These are phyloP conservation scores for Mixornis gularis DNA, from an alignment of 2,113 vertebrate genomes.

Conservation along the genomic window DNA sequence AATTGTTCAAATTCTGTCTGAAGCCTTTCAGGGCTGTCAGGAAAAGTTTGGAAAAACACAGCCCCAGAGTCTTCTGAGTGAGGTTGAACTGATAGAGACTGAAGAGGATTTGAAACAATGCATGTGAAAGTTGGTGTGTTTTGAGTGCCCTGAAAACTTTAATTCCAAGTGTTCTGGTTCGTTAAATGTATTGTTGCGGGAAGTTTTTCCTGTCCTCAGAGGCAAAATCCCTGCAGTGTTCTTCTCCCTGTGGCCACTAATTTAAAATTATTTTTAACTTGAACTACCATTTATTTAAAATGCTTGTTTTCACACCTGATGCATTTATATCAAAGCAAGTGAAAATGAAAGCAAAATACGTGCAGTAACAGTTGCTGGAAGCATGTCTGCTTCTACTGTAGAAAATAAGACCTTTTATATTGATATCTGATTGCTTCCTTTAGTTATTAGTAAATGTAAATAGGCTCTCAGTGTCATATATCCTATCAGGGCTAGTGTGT, in stretches of 20 bases:
- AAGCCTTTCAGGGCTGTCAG: not conserved
- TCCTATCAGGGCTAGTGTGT: not conserved
- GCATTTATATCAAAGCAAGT: not conserved
- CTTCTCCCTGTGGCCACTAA: not conserved
- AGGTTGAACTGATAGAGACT: not conserved
- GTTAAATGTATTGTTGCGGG: slow-evolving; percentile 36
- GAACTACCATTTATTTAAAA: not conserved
- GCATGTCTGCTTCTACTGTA: not conserved
- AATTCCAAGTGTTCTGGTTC: slow-evolving; percentile 44
- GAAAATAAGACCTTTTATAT: not conserved
- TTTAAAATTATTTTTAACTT: slow-evolving; percentile 12
- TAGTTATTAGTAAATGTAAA: slow-evolving; percentile 40
- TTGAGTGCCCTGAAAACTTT: slow-evolving; percentile 37
- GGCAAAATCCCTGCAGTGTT: not conserved
- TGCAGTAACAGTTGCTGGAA: not conserved
- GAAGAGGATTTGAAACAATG: slow-evolving; percentile 34
- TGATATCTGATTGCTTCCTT: slow-evolving; percentile 42
- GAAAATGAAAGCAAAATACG: slow-evolving; percentile 7
- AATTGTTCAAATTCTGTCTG: not conserved
- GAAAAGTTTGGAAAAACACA: not conserved
- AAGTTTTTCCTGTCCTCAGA: slow-evolving; percentile 56
- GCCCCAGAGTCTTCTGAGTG: not conserved
- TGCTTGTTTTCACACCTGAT: slow-evolving; percentile 11
- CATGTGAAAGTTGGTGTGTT: slow-evolving; percentile 38
- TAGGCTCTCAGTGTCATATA: not conserved